Base-by-base conservation (phyloP, 2,888 invertebrate genomes). In the Synanthedon vespiformis region DNA sequence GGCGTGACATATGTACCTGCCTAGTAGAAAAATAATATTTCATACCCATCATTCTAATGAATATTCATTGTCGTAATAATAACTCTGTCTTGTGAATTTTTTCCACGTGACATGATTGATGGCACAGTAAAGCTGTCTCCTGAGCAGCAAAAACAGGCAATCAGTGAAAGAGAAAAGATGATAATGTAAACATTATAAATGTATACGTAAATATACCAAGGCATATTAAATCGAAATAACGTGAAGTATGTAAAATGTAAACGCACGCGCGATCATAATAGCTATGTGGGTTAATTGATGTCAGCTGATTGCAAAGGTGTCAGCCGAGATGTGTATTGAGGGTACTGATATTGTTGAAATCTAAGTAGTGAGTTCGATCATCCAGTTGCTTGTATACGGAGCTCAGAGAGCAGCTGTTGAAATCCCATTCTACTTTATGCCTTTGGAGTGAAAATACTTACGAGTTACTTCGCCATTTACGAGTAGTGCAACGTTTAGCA, bases 21-120 rank as follows among this genome's bases (percentile, higher is more conserved):
- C 10, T 34, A 34, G 44, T 44, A 14, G 44, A 44, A 44, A 14
- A 44, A 44, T 44, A n/a, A 44, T 13, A 44, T 44, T 44, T 44
- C 44, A 44, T 14, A 44, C 44, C 13, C 44, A 44, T 44, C 12
- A 44, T 4, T 44, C 14, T 14, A 13, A 44, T 13, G 14, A 44
- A 12, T 44, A 44, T 12, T 44, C 44, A 44, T 44, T n/a, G 14
- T 44, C 14, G 13, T 44, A n/a, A 44, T 44, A n/a, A 13, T 44
- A 44, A 13, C n/a, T 44, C 14, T 11, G 13, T 44, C 13, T 44
- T 44, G n/a, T 13, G 44, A 44, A 44, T 44, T 44, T 49, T 48
- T 51, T 53, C 48, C 49, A 22, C 51, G 18, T 16, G 22, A 40
- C 22, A 40, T 53, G 53, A 51, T 54, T 54, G 48, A 54, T 54